phyloP scores from a whole-genome alignment of 2,888 invertebrate species.

The Lithophane ornitopus region DNA sequence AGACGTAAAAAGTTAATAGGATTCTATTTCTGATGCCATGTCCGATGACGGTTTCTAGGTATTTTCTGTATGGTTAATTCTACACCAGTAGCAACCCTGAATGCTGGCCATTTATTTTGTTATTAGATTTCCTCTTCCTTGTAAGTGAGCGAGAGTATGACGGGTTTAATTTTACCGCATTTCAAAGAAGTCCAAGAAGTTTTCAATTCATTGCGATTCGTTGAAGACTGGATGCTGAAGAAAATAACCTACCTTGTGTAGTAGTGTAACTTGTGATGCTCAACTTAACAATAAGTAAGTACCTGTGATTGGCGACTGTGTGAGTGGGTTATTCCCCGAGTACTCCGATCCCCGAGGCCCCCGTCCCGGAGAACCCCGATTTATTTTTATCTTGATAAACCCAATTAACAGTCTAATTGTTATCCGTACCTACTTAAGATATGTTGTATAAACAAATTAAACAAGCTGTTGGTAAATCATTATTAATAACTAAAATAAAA shows the following conservation, averaged over 20 bases:
- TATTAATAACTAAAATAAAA: background rate
- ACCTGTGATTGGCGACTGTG: background rate
- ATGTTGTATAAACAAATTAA: too few relatives aligned
- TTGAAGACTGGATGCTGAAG: background rate
- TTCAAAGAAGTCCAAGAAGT: conserved; percentile 13
- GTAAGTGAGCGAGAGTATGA: conserved; percentile 33
- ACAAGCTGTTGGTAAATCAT: too few relatives aligned
- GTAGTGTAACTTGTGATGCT: background rate
- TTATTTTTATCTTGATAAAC: too few relatives aligned
- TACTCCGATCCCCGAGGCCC: too few relatives aligned
- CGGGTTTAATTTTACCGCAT: conserved; percentile 16
- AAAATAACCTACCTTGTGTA: background rate
- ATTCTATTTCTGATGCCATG: conserved; percentile 29
- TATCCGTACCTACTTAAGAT: background rate
- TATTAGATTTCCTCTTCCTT: conserved; percentile 44
- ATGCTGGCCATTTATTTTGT: conserved; percentile 30
- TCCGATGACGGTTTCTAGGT: conserved; percentile 12
- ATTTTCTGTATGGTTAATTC: conserved; percentile 38
- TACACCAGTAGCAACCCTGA: conserved; percentile 15
- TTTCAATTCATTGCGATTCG: conserved; percentile 5
- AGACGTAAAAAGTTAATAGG: conserved; percentile 23
- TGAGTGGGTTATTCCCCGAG: background rate
- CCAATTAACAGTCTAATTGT: background rate
- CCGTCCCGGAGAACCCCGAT: too few relatives aligned
- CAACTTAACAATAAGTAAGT: background rate